These are phyloP conservation scores for Argyrosomus japonicus DNA, from an alignment of 2,113 vertebrate genomes.

Conservation along the genomic window DNA sequence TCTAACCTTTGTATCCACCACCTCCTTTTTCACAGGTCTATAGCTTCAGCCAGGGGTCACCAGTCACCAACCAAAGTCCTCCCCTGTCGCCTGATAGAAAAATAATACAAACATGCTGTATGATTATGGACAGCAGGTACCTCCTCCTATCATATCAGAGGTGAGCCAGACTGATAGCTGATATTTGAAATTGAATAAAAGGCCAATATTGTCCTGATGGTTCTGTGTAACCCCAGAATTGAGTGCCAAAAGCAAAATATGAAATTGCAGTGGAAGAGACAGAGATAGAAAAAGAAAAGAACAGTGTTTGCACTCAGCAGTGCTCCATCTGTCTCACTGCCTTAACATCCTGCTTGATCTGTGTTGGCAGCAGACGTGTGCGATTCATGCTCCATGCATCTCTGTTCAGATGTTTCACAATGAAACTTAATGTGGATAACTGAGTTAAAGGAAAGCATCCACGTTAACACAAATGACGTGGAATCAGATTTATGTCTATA, in stretches of 20 bases:
- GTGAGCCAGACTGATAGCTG: background rate
- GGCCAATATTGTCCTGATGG: background rate
- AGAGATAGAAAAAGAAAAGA: slow-evolving; percentile 24
- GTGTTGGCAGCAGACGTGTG: background rate
- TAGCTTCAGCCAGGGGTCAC: background rate
- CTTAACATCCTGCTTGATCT: slow-evolving; percentile 31
- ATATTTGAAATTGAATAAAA: background rate
- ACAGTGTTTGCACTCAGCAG: slow-evolving; percentile 1
- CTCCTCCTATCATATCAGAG: background rate
- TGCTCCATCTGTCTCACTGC: slow-evolving; percentile 22
- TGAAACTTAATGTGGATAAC: background rate
- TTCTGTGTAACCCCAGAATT: background rate
- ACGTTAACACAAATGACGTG: background rate
- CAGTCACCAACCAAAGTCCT: background rate
- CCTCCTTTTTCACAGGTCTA: background rate
- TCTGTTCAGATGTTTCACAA: background rate
- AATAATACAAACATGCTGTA: background rate
- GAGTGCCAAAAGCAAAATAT: slow-evolving; percentile 10
- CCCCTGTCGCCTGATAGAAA: background rate
- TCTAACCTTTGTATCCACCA: background rate
- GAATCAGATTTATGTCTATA: background rate
- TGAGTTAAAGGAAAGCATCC: background rate
- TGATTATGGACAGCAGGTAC: background rate
- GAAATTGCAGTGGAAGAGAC: slow-evolving; percentile 23
- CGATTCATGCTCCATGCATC: background rate